phyloP scores from a whole-genome alignment of 1,140 invertebrate species.

The Cyclina sinensis region DNA sequence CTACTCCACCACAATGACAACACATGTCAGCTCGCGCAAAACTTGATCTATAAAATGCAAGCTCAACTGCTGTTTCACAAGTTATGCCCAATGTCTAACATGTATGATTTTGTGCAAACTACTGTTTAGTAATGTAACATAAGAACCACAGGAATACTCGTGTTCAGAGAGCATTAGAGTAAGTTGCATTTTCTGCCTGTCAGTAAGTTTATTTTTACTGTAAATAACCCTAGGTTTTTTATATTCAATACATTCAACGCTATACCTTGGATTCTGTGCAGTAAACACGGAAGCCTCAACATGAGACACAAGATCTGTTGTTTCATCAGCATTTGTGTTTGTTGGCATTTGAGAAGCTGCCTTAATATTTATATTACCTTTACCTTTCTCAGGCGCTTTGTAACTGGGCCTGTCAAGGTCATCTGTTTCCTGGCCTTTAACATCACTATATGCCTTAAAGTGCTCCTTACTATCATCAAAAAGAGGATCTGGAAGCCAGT shows the following conservation, averaged over 20 bases:
- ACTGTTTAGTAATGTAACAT: background rate
- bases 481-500: conserved; percentile 62
- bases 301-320: background rate
- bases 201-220: conserved; percentile 39
- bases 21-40: conserved; percentile 6
- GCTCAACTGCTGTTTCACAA: conserved; percentile 30
- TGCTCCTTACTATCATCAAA: conserved; percentile 36
- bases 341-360: background rate
- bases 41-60: conserved; percentile 47
- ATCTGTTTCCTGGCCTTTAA: conserved; percentile 5
- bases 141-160: conserved; percentile 45
- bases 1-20: background rate
- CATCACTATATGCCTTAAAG: conserved; percentile 20
- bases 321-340: background rate
- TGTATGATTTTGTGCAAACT: background rate
- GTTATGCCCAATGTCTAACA: conserved; percentile 34
- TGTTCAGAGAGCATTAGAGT: background rate
- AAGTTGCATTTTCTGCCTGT: conserved; percentile 42
- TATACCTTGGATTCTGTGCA: conserved; percentile 27
- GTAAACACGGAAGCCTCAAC: conserved; percentile 19
- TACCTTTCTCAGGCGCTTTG: background rate
- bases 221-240: conserved; percentile 13
- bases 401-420: conserved; percentile 23
- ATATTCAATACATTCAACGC: conserved; percentile 27
- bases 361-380: background rate